These are phyloP conservation scores for Edolisoma coerulescens DNA, from an alignment of 2,113 vertebrate genomes.

Conservation along the genomic window DNA sequence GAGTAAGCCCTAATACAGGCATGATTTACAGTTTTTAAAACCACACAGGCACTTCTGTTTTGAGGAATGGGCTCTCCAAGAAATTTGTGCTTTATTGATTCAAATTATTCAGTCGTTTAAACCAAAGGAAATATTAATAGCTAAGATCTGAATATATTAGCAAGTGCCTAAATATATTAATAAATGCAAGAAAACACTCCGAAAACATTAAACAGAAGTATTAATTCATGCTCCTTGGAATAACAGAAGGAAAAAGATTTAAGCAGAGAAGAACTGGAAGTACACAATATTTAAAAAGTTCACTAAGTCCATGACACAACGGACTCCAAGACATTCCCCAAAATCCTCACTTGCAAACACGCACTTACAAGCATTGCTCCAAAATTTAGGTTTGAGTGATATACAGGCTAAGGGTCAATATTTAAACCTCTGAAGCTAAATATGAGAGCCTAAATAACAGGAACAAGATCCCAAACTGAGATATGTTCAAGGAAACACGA, in stretches of 20 bases:
- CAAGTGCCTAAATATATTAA: neutral
- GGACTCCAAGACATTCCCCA: neutral
- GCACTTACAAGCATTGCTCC: neutral
- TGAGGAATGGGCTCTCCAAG: neutral
- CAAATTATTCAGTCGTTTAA: neutral
- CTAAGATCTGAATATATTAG: neutral
- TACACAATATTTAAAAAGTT: neutral
- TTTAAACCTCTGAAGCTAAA: neutral
- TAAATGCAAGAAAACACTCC: neutral
- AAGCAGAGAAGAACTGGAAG: neutral
- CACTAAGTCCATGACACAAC: neutral
- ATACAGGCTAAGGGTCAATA: neutral
- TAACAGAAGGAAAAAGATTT: neutral
- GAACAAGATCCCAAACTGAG: neutral
- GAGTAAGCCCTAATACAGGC: neutral
- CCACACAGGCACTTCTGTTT: neutral
- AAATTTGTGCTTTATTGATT: neutral
- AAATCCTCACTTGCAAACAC: neutral
- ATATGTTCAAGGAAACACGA: neutral
- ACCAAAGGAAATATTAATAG: neutral
- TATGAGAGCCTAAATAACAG: neutral
- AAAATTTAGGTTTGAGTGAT: neutral
- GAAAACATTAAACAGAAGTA: neutral
- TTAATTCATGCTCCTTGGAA: neutral
- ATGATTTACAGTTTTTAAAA: neutral